Evolutionary conservation across 1,140 invertebrate species (phyloP).

Genomic region (Habropoda laboriosa): DNA sequence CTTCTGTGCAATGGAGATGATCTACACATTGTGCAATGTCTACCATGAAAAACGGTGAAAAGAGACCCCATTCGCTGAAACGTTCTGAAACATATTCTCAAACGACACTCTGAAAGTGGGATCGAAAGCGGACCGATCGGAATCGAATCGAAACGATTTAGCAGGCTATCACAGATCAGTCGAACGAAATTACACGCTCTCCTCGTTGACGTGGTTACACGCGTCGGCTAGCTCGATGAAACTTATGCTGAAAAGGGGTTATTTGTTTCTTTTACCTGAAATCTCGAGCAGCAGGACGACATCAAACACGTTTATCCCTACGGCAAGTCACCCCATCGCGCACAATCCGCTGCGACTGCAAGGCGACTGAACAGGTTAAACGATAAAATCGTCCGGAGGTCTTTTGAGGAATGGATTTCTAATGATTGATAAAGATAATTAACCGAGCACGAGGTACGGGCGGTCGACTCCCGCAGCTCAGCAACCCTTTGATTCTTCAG

Average conservation of each 20-base stretch:
- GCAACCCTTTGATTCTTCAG: constrained; percentile 63
- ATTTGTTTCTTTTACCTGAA: constrained; percentile 3
- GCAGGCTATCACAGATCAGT: background rate
- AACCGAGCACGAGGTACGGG: constrained; percentile 54
- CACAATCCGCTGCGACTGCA: background rate
- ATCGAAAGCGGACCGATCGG: background rate
- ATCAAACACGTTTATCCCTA: constrained; percentile 3
- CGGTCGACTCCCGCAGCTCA: constrained; percentile 42
- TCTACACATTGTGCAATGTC: too few species aligned
- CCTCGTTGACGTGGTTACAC: background rate
- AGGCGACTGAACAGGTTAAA: constrained; percentile 36
- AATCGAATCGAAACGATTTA: background rate
- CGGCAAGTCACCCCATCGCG: background rate
- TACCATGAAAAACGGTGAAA: too few species aligned
- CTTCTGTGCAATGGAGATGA: too few species aligned
- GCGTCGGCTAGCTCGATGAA: background rate
- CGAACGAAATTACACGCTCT: background rate
- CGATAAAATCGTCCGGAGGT: constrained; percentile 57
- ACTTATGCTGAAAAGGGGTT: background rate
- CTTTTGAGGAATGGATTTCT: constrained; percentile 63
- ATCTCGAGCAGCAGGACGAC: constrained; percentile 13
- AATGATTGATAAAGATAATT: constrained; percentile 69
- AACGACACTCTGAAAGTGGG: too few species aligned
- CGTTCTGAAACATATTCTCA: too few species aligned
- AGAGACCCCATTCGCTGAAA: too few species aligned